Evolutionary conservation across 2,797 vertebrate species (phyloP), one percentile per base, ranked within the genome.

Genomic region (Austrolebias charrua): DNA sequence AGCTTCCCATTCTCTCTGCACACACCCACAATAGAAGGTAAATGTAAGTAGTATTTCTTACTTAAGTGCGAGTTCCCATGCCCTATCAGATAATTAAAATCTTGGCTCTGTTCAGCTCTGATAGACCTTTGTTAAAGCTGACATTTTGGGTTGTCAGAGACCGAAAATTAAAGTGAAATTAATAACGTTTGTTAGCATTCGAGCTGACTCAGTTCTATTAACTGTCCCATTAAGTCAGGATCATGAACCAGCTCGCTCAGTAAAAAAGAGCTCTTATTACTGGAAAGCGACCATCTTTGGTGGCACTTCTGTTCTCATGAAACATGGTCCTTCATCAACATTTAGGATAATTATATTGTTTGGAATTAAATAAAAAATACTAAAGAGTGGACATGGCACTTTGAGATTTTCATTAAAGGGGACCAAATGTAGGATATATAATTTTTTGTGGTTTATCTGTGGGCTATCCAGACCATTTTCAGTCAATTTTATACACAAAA

Each of bases 31-130:
- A 7, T 33, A 19, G 46, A 19, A 28, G 10, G 10, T 33, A 58
- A 58, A 31, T 46, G 33, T 46, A 33, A 19, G 9, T 33, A 19
- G 40, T 7, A 18, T 33, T 58, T 45, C 10, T 14, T 19, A 2
- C 11, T 8, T 6, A 19, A 9, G 29, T 33, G 28, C 4, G 18
- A 43, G 11, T 43, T n/a, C 9, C 1, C 24, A 28, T 45, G 2
- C 42, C 28, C 55, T 33, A 33, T 46, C 45, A 29, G 55, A 33
- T 18, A 29, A 58, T 58, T 58, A 58, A 58, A 58, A 58, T 45
- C 44, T 45, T 7, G 16, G 16, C 16, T n/a, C 44, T 29, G 42
- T 45, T 44, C 24, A 31, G 42, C 28, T 45, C 44, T 31, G 24
- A 57, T 45, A 28, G 43, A 33, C 43, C 43, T 58, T 58, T 58